phyloP scores from a whole-genome alignment of 1,140 invertebrate species.

The Zaprionus camerounensis region DNA sequence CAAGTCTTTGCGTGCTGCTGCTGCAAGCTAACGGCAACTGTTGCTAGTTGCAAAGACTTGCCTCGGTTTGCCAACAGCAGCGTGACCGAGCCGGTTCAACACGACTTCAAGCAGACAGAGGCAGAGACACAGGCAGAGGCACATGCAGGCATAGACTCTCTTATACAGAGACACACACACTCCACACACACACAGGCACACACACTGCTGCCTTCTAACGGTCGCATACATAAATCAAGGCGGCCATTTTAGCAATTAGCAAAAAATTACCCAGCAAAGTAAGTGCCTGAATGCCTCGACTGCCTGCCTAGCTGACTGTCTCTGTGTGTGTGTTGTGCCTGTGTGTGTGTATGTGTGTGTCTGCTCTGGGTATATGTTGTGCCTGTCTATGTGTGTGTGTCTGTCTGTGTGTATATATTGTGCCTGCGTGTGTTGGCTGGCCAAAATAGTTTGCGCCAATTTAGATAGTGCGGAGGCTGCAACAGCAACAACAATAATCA shows the following conservation, averaged over 20 bases:
- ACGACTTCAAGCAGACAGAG: conserved; percentile 45
- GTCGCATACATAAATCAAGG: conserved; percentile 77
- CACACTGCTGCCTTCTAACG: conserved; percentile 61
- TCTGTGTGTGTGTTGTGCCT: neutral
- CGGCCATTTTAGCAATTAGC: conserved; percentile 73
- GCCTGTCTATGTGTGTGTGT: conserved; percentile 7
- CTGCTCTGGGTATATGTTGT: neutral
- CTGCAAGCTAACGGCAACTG: conserved; percentile 72
- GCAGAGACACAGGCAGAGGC: neutral
- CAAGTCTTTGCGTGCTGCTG: conserved; percentile 10
- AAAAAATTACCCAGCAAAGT: conserved; percentile 44
- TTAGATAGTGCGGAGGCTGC: conserved; percentile 34
- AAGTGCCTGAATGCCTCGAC: conserved; percentile 28
- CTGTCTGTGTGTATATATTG: neutral
- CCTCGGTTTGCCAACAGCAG: conserved; percentile 64
- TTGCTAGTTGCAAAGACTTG: conserved; percentile 58
- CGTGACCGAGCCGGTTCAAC: conserved; percentile 69
- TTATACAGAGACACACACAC: neutral
- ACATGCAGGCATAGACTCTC: too few relatives aligned
- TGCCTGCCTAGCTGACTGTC: conserved; percentile 17
- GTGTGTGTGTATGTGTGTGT: conserved; percentile 20
- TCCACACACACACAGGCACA: conserved; percentile 4
- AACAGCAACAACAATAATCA: conserved; percentile 7
- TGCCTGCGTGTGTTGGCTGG: conserved; percentile 5
- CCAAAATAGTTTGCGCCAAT: conserved; percentile 49